A percentile compares a stretch with the other conserved stretches of the same genome.
Evolutionary conservation across 2,888 invertebrate genomes (phyloP).

Genomic region (Apamea sordens): DNA sequence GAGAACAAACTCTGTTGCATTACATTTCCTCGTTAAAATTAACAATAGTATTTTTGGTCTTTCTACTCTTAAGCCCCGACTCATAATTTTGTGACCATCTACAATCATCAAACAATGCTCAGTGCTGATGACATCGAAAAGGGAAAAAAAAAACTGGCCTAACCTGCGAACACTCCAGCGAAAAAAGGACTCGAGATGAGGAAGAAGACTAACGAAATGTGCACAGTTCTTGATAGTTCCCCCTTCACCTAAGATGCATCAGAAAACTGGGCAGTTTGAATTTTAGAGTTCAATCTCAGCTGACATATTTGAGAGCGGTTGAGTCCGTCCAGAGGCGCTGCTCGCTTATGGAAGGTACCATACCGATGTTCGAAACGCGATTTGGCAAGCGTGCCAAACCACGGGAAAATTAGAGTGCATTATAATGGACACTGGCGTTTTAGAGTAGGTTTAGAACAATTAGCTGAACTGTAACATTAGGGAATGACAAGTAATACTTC

Average conservation of each 20-base stretch:
- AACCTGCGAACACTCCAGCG: background rate
- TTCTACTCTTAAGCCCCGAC: background rate
- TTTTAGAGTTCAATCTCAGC: background rate
- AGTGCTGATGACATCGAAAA: background rate
- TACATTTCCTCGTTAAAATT: background rate
- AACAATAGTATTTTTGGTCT: background rate
- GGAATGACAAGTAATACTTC: background rate
- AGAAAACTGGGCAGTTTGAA: background rate
- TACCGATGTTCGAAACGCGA: constrained; percentile 63
- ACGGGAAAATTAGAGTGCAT: constrained; percentile 77
- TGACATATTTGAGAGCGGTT: background rate
- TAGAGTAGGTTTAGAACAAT: constrained; percentile 52
- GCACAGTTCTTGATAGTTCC: too few relatives aligned
- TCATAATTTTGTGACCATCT: background rate
- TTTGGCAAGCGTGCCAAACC: constrained; percentile 78
- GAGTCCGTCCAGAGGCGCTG: constrained; percentile 8
- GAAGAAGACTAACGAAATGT: background rate
- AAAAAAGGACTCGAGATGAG: background rate
- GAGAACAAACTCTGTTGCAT: background rate
- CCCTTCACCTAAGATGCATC: too few relatives aligned
- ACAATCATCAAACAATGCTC: background rate
- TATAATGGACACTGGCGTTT: constrained; percentile 72
- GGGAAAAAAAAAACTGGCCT: background rate
- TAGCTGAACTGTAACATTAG: constrained; percentile 23
- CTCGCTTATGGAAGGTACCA: constrained; percentile 44